phyloP scores from a whole-genome alignment of 2,113 vertebrate species.

The Lota lota region DNA sequence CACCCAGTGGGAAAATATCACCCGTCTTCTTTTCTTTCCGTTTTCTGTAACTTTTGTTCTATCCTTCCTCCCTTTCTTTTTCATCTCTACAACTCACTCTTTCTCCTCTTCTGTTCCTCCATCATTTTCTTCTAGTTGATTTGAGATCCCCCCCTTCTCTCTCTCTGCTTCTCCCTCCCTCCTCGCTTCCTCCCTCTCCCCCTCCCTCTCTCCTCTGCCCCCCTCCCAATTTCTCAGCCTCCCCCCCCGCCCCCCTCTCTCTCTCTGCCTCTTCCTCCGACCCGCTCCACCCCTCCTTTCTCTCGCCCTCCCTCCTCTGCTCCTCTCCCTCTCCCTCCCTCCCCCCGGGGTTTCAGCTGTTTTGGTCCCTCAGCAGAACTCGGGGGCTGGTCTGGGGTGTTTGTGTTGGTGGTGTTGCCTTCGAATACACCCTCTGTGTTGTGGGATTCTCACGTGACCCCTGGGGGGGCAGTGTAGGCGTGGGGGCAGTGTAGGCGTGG shows the following conservation, averaged over 20 bases:
- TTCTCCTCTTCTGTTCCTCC: background rate
- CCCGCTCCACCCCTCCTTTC: background rate
- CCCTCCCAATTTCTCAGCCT: background rate
- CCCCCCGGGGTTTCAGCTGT: background rate
- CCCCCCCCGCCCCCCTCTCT: background rate
- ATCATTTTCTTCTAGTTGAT: too few relatives aligned
- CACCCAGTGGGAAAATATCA: too few relatives aligned
- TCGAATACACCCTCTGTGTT: background rate
- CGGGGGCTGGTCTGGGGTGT: background rate
- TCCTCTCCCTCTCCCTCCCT: background rate
- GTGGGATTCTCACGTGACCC: background rate
- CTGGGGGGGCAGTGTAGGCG: background rate
- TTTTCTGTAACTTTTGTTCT: too few relatives aligned
- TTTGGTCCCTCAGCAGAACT: too few relatives aligned
- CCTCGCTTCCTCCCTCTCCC: background rate
- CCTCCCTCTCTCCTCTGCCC: background rate
- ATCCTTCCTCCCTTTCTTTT: too few relatives aligned
- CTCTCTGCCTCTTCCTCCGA: background rate
- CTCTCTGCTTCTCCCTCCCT: background rate
- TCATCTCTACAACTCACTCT: background rate
- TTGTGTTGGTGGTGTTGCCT: conserved; percentile 1
- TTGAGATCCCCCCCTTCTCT: too few relatives aligned
- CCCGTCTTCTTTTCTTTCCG: too few relatives aligned
- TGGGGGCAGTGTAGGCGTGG: background rate
- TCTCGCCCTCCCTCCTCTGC: background rate